A percentile compares a stretch with the other conserved stretches of the same genome.
Evolutionary conservation across 1,140 invertebrate genomes (phyloP).

Genomic region (Contarinia nasturtii): DNA sequence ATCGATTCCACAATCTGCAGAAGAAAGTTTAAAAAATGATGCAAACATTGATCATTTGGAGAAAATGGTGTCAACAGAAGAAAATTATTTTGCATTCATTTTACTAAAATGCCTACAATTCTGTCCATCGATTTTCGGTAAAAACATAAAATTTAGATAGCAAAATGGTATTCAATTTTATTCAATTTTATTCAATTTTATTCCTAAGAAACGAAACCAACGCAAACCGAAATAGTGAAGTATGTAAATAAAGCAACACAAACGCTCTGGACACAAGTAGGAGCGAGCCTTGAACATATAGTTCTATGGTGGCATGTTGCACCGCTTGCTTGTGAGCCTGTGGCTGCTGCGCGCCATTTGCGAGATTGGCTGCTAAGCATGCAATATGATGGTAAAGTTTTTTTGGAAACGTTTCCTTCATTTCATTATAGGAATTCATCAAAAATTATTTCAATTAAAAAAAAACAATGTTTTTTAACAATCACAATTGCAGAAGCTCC

Average conservation of each 20-base stretch:
- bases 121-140: conserved; percentile 19
- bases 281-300: conserved; percentile 51
- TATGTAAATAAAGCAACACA: conserved; percentile 34
- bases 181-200: conserved; percentile 15
- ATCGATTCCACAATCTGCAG: too few relatives aligned
- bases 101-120: conserved; percentile 18
- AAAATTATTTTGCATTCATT: conserved; percentile 15
- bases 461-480: neutral
- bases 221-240: conserved; percentile 26
- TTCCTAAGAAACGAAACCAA: conserved; percentile 7
- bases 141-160: neutral
- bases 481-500: conserved; percentile 31
- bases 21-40: neutral
- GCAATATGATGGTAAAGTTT: conserved; percentile 31
- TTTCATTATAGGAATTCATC: neutral
- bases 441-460: neutral
- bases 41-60: conserved; percentile 1
- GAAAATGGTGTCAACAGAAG: conserved; percentile 2
- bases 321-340: conserved; percentile 40
- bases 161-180: conserved; percentile 2
- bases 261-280: conserved; percentile 49
- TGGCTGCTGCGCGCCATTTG: conserved; percentile 45
- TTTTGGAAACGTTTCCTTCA: neutral
- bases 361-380: conserved; percentile 41
- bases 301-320: conserved; percentile 59